Percentiles rank a stretch among this genome's conserved stretches.
phyloP scores from a whole-genome alignment of 2,888 invertebrate genomes.

The Biston stratarius region DNA sequence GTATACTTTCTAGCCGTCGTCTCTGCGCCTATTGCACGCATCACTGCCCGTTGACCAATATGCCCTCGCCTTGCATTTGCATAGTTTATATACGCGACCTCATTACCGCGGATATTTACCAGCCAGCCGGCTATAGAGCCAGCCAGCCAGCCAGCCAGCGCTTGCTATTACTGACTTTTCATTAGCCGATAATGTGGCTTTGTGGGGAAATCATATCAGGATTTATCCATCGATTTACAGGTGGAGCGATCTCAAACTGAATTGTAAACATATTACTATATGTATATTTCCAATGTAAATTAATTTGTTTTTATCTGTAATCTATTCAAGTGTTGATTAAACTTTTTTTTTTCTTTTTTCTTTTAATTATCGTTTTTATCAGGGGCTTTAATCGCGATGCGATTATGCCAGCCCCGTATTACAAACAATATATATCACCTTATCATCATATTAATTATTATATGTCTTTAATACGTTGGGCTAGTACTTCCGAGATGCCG shows the following conservation, averaged over 20 bases:
- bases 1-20: neutral
- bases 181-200: constrained; percentile 23
- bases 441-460: no score
- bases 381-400: no score
- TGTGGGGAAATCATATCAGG: neutral
- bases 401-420: no score
- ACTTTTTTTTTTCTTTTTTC: no score
- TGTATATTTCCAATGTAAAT: no score
- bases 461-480: no score
- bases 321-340: no score
- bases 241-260: neutral
- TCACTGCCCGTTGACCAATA: constrained; percentile 70
- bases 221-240: neutral
- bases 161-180: constrained; percentile 23
- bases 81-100: constrained; percentile 59
- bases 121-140: neutral
- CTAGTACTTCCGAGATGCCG: no score
- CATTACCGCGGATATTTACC: constrained; percentile 32
- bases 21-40: constrained; percentile 62
- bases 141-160: neutral
- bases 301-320: no score
- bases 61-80: constrained; percentile 68
- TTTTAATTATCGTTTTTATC: no score
- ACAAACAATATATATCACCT: no score
- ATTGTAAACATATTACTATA: neutral